phyloP scores from a whole-genome alignment of 2,113 vertebrate genomes.

The Artemisiospiza belli region DNA sequence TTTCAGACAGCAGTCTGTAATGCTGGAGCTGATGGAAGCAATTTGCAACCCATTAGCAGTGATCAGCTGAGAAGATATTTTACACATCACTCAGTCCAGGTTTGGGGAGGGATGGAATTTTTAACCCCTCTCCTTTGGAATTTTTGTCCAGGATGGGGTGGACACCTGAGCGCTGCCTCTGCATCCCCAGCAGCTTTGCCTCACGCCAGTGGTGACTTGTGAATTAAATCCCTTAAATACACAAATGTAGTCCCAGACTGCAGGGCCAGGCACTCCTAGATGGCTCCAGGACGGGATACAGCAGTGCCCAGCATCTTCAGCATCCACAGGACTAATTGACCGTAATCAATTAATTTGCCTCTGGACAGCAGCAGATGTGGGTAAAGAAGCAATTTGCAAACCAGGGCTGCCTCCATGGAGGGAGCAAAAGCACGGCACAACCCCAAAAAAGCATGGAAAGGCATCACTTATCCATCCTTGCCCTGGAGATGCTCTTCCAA shows the following conservation, averaged over 20 bases:
- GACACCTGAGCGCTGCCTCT: not conserved
- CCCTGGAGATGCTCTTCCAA: not conserved
- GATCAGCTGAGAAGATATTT: slow-evolving; percentile 36
- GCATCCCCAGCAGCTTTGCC: not conserved
- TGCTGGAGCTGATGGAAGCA: slow-evolving; percentile 72
- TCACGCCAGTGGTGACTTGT: rapidly evolving
- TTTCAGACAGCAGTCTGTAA: slow-evolving; percentile 48
- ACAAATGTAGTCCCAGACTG: rapidly evolving
- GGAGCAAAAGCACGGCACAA: not conserved
- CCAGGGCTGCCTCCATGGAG: not conserved
- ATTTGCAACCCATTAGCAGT: slow-evolving; percentile 70
- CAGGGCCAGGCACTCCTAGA: not conserved
- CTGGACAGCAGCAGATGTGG: not conserved
- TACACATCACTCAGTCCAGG: slow-evolving; percentile 5
- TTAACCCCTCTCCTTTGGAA: not conserved
- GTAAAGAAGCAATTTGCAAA: slow-evolving; percentile 21
- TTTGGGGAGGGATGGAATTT: not conserved
- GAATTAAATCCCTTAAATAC: not conserved
- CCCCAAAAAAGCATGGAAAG: not conserved
- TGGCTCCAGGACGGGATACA: not conserved
- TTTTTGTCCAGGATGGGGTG: not conserved
- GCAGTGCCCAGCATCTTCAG: not conserved
- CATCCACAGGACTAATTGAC: not conserved
- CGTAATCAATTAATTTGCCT: not conserved
- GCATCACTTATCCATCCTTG: not conserved